Base-by-base conservation (phyloP, 2,797 vertebrate species). In the Brachyrhaphis roseni region DNA sequence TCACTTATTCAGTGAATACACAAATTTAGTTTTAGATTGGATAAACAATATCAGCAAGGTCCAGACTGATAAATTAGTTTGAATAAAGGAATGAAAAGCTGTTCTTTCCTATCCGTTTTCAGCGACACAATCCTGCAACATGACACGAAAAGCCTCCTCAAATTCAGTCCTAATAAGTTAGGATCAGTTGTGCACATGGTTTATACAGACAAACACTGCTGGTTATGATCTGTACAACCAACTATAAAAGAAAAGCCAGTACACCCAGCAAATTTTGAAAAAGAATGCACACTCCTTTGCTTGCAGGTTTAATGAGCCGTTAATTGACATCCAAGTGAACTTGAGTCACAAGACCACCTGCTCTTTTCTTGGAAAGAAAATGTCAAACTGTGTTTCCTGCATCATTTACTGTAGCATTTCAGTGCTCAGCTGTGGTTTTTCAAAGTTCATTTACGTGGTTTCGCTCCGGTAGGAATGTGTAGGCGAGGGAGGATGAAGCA, bases 321-420 rank as follows among this genome's bases (percentile, higher is more conserved):
- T 59, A 20, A 66, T 78, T 72, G 49, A 41, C 5, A 7, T 13
- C n/a, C 1, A 31, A 70, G 31, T 28, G 57, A 80, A 39, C 31
- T 23, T 55, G 51, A 78, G 73, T 75, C 71, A 78, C n/a, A 74
- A 31, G 31, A 73, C 28, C 34, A 7, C 15, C 66, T 72, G 51
- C 49, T 72, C 73, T 16, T 71, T 73, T 82, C 55, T 62, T 80
- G 47, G 43, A 77, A 84, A 64, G n/a, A 23, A 51, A 78, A 59
- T n/a, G 72, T 77, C 31, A 77, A 46, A 80, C 51, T n/a, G 20
- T 72, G 49, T 74, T 66, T 55, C 72, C n/a, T 34, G n/a, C 12
- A 41, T 28, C 57, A 43, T 23, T 43, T 71, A 59, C 76, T n/a
- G 62, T 70, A 47, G 43, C 62, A 13, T 39, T 36, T 34, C 13